A percentile compares a stretch with the other conserved stretches of the same genome.
Evolutionary conservation across 2,797 vertebrate genomes (phyloP).

Genomic region (Smutsia temminckii): DNA sequence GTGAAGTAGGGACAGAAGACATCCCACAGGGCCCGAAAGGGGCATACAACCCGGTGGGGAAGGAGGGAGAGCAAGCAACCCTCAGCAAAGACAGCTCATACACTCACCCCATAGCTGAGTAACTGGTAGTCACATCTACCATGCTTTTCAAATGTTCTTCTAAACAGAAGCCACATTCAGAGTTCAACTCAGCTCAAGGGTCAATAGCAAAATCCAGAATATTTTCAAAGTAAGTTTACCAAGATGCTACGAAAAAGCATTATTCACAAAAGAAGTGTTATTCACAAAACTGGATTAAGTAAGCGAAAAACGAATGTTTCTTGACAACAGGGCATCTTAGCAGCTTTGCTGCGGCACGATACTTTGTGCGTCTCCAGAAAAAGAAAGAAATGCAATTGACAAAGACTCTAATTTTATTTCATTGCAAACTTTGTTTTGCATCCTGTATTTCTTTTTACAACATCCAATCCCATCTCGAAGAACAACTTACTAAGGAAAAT

Average conservation of each 20-base stretch:
- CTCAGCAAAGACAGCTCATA: fast-evolving
- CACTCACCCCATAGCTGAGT: not conserved
- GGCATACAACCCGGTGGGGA: fast-evolving
- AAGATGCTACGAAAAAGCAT: not conserved
- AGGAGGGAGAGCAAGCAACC: not conserved
- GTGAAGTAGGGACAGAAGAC: not conserved
- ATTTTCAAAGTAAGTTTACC: not conserved
- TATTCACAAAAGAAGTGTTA: not conserved
- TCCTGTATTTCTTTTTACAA: not conserved
- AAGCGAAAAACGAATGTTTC: not conserved
- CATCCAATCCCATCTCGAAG: not conserved
- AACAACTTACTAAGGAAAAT: not conserved
- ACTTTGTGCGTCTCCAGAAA: not conserved
- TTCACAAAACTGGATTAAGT: not conserved
- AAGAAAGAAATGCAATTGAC: not conserved
- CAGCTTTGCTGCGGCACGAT: not conserved
- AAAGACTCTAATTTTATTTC: not conserved
- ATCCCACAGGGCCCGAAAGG: not conserved
- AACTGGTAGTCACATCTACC: fast-evolving
- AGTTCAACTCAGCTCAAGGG: not conserved
- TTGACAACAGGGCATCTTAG: not conserved
- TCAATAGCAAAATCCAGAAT: not conserved
- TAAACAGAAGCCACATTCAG: not conserved
- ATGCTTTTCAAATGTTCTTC: not conserved
- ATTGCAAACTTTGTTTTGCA: not conserved